Evolutionary conservation across 1,140 invertebrate species (phyloP).

Genomic region (Macrocentrus cingulum): DNA sequence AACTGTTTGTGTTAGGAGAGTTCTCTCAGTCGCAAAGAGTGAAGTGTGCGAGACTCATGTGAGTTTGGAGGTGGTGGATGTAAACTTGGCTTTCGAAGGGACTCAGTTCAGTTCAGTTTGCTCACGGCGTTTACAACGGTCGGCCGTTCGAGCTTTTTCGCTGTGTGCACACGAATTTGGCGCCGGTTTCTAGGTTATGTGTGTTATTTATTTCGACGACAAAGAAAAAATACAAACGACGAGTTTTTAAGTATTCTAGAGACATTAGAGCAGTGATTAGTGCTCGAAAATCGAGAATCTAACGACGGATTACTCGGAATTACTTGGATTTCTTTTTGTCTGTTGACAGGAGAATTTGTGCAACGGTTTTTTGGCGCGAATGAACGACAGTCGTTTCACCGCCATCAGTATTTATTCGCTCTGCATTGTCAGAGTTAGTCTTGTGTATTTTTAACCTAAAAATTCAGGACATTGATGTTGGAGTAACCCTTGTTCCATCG

Average conservation of each 20-base stretch:
- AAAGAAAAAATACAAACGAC: too few species aligned
- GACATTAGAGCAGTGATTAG: too few species aligned
- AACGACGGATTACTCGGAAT: too few species aligned
- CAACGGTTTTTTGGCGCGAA: conserved; percentile 1
- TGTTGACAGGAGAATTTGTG: too few species aligned
- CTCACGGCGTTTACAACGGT: conserved; percentile 19
- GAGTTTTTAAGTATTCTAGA: too few species aligned
- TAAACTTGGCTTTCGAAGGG: conserved; percentile 12
- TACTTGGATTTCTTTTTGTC: too few species aligned
- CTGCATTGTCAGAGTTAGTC: background rate
- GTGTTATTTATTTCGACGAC: too few species aligned
- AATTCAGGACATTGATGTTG: conserved; percentile 17
- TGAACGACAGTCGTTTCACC: conserved; percentile 6
- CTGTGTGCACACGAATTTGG: too few species aligned
- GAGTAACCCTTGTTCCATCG: conserved; percentile 17
- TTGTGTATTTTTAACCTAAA: conserved; percentile 18
- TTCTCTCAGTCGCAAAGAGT: background rate
- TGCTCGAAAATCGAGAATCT: too few species aligned
- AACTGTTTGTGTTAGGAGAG: background rate
- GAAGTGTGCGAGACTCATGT: background rate
- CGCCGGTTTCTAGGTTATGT: too few species aligned
- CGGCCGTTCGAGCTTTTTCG: conserved; percentile 12
- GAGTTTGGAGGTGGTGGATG: conserved; percentile 9
- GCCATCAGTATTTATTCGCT: background rate
- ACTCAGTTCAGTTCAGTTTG: conserved; percentile 14